These are phyloP conservation scores for Leptopterna dolabrata DNA, from an alignment of 2,888 invertebrate genomes.

Conservation along the genomic window DNA sequence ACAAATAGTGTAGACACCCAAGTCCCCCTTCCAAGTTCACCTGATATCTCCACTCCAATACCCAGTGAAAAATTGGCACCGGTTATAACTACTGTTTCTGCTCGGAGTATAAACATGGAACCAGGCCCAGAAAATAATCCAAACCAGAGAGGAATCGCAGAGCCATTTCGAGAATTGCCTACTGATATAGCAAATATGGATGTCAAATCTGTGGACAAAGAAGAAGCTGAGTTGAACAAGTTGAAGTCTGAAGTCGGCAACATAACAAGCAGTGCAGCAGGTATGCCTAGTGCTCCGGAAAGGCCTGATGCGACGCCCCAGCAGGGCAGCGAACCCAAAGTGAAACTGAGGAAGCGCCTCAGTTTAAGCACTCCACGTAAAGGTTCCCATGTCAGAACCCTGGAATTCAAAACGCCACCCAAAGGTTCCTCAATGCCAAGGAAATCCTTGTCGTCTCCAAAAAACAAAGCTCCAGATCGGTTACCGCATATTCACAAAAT, in stretches of 20 bases:
- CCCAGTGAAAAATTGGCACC: not conserved
- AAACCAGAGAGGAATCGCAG: too few relatives aligned
- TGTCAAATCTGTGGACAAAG: not conserved
- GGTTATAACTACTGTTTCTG: not conserved
- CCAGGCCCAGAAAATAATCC: not conserved
- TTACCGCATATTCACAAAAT: not conserved
- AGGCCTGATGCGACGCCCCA: conserved; percentile 34
- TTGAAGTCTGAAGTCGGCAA: not conserved
- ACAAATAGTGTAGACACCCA: not conserved
- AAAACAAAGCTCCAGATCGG: conserved; percentile 27
- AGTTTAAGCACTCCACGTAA: conserved; percentile 57
- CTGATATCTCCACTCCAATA: not conserved
- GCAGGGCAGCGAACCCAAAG: not conserved
- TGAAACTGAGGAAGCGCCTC: conserved; percentile 50
- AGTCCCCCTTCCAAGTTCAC: not conserved
- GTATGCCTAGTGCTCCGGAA: not conserved
- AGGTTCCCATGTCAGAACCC: conserved; percentile 53
- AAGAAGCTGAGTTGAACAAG: not conserved
- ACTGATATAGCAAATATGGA: not conserved
- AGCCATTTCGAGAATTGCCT: not conserved
- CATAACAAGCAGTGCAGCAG: not conserved
- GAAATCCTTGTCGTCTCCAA: conserved; percentile 57
- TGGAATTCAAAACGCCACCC: conserved; percentile 57
- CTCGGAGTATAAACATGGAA: not conserved
- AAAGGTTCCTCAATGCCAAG: conserved; percentile 22